Base-by-base conservation (phyloP, 2,888 invertebrate genomes). In the Cinara cedri region DNA sequence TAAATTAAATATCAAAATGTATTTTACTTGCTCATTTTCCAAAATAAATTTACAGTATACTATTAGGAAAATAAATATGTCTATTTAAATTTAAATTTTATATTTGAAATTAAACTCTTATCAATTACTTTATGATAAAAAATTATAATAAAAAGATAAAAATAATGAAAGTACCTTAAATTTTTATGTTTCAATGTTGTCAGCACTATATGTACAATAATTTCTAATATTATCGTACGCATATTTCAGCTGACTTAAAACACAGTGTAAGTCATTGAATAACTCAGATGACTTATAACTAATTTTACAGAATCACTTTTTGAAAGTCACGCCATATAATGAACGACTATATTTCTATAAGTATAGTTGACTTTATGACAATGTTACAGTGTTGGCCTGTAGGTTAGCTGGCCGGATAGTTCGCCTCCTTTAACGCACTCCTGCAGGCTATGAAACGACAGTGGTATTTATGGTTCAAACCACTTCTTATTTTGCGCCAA, bases 301-400 rank as follows among this genome's bases (percentile, higher is more conserved):
- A n/a, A 54, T 54, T 54, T 54, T 54, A 54, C 54, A n/a, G 54
- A 54, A 54, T 54, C 54, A 54, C 54, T 54, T 54, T 54, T 54
- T 54, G 54, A 54, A 54, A 54, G 54, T 54, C 54, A n/a, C 54
- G 54, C 54, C 54, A 54, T 54, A 54, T n/a, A 54, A 54, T 54
- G 54, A 54, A 54, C 19, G 54, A 54, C 54, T 54, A 54, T 54
- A 54, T 54, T 54, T n/a, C n/a, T n/a, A n/a, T n/a, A n/a, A n/a
- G n/a, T 54, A 54, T 19, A 54, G 54, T 54, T 19, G 54, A 54
- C 49, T 49, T 49, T 49, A 49, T 49, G 49, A 49, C 14, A 49
- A 49, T 49, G 49, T 13, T 49, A 49, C 49, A 49, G 49, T 13
- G 14, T 49, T 14, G 49, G 13, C 49, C 49, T 49, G 49, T 14